A percentile compares a stretch with the other conserved stretches of the same genome.
Conservation (phyloP, 2,797 vertebrate genomes). For the Tenualosa thibaudeaui region DNA sequence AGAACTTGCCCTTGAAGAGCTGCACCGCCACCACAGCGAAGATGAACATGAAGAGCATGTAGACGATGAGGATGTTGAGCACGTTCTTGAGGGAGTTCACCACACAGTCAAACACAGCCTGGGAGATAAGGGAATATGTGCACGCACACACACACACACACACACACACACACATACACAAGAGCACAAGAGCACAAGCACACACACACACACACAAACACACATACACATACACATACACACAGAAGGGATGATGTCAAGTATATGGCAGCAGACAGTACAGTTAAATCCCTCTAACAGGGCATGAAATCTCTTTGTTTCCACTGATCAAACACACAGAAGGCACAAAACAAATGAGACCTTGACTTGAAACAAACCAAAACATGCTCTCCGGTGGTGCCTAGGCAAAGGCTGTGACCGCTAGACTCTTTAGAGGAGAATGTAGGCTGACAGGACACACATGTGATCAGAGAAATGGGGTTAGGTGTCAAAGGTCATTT, state of each 20-base stretch:
- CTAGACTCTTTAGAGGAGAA: neutral
- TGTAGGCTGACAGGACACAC: neutral
- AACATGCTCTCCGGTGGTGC: neutral
- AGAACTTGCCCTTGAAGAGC: slow-evolving; percentile 95
- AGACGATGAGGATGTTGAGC: slow-evolving; percentile 95
- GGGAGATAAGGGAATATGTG: slow-evolving; percentile 47
- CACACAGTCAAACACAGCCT: slow-evolving; percentile 95
- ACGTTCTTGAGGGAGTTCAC: slow-evolving; percentile 97
- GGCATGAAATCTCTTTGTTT: neutral
- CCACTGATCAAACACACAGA: neutral
- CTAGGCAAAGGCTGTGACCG: neutral
- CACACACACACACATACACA: slow-evolving; percentile 69
- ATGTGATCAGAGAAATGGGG: neutral
- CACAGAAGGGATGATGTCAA: slow-evolving; percentile 27
- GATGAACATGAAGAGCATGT: slow-evolving; percentile 99
- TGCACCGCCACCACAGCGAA: slow-evolving; percentile 96
- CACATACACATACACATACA: too few species aligned
- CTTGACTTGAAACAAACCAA: neutral
- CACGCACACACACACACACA: slow-evolving; percentile 58
- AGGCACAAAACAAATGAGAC: neutral
- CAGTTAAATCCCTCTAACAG: neutral
- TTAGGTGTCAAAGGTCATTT: neutral
- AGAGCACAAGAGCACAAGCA: too few species aligned
- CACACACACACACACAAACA: too few species aligned
- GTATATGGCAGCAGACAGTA: neutral